phyloP scores from a whole-genome alignment of 2,113 vertebrate genomes.

The Prunella himalayana region DNA sequence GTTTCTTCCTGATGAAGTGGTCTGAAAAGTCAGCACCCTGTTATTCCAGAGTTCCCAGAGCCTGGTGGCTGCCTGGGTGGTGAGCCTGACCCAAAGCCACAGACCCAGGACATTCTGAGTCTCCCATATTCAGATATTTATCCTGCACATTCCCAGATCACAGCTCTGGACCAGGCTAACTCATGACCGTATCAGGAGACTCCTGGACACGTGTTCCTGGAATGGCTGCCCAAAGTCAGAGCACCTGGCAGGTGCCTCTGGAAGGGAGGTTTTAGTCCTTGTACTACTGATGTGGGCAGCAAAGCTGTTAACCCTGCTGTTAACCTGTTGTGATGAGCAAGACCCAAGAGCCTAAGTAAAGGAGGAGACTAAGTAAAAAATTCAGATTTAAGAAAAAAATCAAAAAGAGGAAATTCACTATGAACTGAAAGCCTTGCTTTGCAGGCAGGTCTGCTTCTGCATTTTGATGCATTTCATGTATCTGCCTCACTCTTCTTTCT shows the following conservation, averaged over 20 bases:
- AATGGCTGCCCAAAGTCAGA: neutral
- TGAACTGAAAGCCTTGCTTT: slow-evolving; percentile 6
- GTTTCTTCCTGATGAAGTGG: neutral
- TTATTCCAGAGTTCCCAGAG: neutral
- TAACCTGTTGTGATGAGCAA: neutral
- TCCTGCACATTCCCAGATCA: neutral
- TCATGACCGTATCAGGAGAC: neutral
- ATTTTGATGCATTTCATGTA: slow-evolving; percentile 6
- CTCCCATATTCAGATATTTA: neutral
- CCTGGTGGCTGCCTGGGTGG: neutral
- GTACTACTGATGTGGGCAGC: neutral
- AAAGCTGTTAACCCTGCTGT: neutral
- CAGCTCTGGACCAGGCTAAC: neutral
- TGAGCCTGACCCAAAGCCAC: neutral
- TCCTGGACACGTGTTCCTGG: accelerated
- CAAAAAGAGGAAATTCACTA: neutral
- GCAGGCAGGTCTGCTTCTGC: neutral
- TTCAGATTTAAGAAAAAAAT: neutral
- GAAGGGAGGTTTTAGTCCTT: neutral
- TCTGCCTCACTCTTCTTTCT: neutral
- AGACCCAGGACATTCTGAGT: accelerated
- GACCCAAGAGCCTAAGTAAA: neutral
- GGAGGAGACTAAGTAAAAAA: neutral
- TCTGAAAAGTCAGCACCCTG: neutral
- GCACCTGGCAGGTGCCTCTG: neutral